phyloP scores from a whole-genome alignment of 2,797 vertebrate species.

The Clarias platycephalus region DNA sequence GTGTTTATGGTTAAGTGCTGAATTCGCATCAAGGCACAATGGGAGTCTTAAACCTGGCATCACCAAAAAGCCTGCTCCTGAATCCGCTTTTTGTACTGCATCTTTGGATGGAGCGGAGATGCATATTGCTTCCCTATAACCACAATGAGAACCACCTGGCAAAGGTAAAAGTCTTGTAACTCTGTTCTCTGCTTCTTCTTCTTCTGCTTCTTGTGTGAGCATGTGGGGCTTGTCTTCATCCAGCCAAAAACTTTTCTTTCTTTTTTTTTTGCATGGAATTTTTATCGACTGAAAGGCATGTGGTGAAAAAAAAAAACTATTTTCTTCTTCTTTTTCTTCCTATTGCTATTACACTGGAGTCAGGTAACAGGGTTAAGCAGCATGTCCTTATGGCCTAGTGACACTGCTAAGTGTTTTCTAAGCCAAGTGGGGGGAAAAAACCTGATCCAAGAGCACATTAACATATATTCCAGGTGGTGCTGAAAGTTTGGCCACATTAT shows the following conservation, averaged over 20 bases:
- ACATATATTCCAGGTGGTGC: constrained; percentile 52
- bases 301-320: neutral
- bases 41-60: constrained; percentile 55
- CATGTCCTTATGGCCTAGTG: constrained; percentile 44
- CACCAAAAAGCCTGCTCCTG: constrained; percentile 42
- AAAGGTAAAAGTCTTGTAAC: constrained; percentile 48
- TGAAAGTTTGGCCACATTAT: constrained; percentile 48
- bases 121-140: constrained; percentile 53
- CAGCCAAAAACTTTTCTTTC: constrained; percentile 7
- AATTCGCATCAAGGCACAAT: constrained; percentile 57
- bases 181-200: constrained; percentile 14
- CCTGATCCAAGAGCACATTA: constrained; percentile 48
- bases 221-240: constrained; percentile 23
- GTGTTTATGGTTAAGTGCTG: constrained; percentile 55
- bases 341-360: constrained; percentile 25
- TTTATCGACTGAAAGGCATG: constrained; percentile 18
- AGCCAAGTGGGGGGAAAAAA: constrained; percentile 33
- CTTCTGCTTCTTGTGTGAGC: neutral
- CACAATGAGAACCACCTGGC: constrained; percentile 62
- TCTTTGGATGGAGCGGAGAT: constrained; percentile 50
- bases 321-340: neutral
- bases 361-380: constrained; percentile 8
- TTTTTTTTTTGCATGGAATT: constrained; percentile 17
- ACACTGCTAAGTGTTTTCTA: constrained; percentile 41
- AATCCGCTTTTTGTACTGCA: constrained; percentile 52